Conservation (phyloP, 2,797 vertebrate genomes). For the Spondyliosoma cantharus region DNA sequence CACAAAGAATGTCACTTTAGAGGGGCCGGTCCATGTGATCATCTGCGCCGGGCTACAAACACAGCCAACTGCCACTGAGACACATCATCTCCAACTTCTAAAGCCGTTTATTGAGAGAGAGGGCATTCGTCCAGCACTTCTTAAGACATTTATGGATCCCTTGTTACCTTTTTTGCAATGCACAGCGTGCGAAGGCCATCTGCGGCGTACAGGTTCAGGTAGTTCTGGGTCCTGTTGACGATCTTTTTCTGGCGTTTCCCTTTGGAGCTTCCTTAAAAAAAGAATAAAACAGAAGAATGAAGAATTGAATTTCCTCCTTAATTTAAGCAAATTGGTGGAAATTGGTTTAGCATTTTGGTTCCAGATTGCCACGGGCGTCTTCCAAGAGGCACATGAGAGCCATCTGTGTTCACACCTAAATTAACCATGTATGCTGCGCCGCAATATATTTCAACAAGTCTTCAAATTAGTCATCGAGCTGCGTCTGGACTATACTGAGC, state of each 20-base stretch:
- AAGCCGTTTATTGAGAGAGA: constrained; percentile 19
- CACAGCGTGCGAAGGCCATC: constrained; percentile 96
- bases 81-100: constrained; percentile 16
- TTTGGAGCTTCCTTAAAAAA: constrained; percentile 85
- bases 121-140: constrained; percentile 17
- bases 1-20: constrained; percentile 70
- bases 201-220: constrained; percentile 94
- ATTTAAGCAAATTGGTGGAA: constrained; percentile 34
- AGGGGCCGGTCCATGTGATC: constrained; percentile 58
- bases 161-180: constrained; percentile 95
- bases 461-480: constrained; percentile 28
- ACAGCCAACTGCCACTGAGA: constrained; percentile 41
- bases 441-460: constrained; percentile 32
- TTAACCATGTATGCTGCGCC: constrained; percentile 36
- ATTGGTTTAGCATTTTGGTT: constrained; percentile 41
- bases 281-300: constrained; percentile 7
- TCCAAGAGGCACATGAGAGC: constrained; percentile 58
- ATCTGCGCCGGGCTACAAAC: constrained; percentile 60
- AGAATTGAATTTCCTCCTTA: constrained; percentile 22
- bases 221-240: constrained; percentile 92
- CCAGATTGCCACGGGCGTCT: constrained; percentile 48
- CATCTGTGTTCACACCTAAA: constrained; percentile 75
- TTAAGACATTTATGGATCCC: not conserved
- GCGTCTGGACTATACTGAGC: not conserved
- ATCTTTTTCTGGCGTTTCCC: constrained; percentile 93